Evolutionary conservation across 2,888 invertebrate species (phyloP).

Genomic region (Cataglyphis rosenhaueri): DNA sequence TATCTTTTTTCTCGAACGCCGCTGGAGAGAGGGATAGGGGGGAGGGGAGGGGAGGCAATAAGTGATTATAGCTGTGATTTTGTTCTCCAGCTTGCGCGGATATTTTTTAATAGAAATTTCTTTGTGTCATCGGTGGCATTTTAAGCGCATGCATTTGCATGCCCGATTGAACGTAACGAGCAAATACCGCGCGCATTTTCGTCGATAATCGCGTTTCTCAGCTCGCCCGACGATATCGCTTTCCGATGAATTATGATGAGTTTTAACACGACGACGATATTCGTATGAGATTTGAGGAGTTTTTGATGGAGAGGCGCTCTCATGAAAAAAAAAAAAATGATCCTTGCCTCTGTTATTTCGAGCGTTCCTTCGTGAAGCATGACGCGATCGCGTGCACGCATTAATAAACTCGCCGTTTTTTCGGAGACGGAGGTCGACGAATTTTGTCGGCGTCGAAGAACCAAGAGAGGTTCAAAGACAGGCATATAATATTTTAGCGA

Average conservation of each 20-base stretch:
- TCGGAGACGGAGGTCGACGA: neutral
- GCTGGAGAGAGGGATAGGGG: no score
- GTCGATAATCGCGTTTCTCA: slow-evolving; percentile 9
- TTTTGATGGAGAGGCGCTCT: neutral
- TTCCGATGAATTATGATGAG: slow-evolving; percentile 8
- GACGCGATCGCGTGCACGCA: neutral
- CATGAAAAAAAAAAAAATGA: no score
- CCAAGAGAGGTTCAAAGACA: slow-evolving; percentile 13
- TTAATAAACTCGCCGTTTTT: neutral
- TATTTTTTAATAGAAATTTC: slow-evolving; percentile 25
- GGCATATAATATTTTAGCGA: slow-evolving; percentile 56
- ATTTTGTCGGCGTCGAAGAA: slow-evolving; percentile 12
- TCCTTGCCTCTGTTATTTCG: neutral
- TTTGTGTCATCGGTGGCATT: neutral
- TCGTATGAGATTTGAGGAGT: neutral
- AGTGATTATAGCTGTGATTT: slow-evolving; percentile 16
- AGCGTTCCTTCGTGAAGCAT: neutral
- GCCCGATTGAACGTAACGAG: slow-evolving; percentile 26
- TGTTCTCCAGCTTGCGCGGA: neutral
- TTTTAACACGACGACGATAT: neutral
- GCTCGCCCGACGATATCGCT: neutral
- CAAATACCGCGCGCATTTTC: slow-evolving; percentile 33
- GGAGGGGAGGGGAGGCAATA: neutral
- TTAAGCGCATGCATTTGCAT: slow-evolving; percentile 10
- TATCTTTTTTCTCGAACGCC: neutral